A percentile compares a stretch with the other conserved stretches of the same genome.
Evolutionary conservation across 1,140 invertebrate genomes (phyloP).

Genomic region (Heliconius melpomene): DNA sequence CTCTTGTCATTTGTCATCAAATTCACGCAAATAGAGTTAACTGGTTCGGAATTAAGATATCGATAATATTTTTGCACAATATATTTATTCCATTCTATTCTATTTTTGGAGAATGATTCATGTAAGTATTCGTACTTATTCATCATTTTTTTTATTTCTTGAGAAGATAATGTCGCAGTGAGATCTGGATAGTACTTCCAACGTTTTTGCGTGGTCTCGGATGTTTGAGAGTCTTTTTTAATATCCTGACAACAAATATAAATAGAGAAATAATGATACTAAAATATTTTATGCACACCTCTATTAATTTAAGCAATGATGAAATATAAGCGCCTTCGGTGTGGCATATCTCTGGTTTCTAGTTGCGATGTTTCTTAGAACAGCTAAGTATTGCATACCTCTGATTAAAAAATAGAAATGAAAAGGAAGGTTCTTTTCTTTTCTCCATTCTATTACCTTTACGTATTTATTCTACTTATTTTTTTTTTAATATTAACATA

Average conservation of each 20-base stretch:
- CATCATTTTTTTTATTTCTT: slow-evolving; percentile 57
- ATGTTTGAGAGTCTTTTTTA: not conserved
- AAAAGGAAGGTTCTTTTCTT: not conserved
- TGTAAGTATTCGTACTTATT: slow-evolving; percentile 45
- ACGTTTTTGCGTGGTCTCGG: slow-evolving; percentile 50
- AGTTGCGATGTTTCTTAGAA: not conserved
- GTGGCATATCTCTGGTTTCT: no score
- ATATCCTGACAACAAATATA: not conserved
- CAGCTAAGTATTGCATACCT: not conserved
- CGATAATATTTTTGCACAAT: no score
- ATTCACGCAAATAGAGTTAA: no score
- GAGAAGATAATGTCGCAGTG: slow-evolving; percentile 45
- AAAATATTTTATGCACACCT: not conserved
- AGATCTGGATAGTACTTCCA: slow-evolving; percentile 68
- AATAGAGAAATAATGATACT: not conserved
- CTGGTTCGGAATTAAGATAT: no score
- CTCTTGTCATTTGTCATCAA: no score
- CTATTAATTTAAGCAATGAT: no score
- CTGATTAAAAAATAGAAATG: not conserved
- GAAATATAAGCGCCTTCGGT: no score
- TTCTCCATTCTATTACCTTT: not conserved
- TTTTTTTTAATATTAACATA: not conserved
- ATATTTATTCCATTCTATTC: no score
- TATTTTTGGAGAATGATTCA: not conserved
- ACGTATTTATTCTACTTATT: not conserved